Conservation (phyloP, 2,113 vertebrate species). For the Platycercus adscitus region DNA sequence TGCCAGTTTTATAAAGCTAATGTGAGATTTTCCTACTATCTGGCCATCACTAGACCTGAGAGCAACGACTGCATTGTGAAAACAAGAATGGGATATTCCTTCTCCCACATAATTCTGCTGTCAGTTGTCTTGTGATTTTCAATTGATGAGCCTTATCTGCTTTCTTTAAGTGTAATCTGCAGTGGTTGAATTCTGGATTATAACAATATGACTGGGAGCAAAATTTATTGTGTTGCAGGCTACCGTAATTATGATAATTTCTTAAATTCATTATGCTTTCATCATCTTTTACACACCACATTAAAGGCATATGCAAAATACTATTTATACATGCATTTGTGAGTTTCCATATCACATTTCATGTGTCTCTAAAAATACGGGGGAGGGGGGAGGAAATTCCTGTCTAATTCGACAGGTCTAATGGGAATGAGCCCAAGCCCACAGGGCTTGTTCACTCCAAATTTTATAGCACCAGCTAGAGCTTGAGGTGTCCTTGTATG, state of each 20-base stretch:
- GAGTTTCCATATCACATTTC: not conserved
- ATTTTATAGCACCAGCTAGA: not conserved
- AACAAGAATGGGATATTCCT: not conserved
- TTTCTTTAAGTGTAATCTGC: not conserved
- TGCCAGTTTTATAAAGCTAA: not conserved
- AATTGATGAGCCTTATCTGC: not conserved
- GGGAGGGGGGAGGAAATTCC: not conserved
- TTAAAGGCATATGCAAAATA: not conserved
- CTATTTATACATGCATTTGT: not conserved
- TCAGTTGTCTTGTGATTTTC: not conserved
- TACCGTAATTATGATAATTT: not conserved
- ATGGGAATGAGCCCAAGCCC: not conserved
- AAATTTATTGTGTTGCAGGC: not conserved
- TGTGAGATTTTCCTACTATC: not conserved
- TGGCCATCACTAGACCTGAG: not conserved
- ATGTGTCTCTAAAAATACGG: not conserved
- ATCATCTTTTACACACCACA: not conserved
- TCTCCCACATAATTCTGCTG: not conserved
- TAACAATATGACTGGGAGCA: not conserved
- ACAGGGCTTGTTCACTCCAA: not conserved
- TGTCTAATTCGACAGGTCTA: not conserved
- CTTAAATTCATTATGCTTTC: not conserved
- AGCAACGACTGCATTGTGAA: not conserved
- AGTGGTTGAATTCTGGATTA: not conserved
- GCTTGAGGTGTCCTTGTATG: not conserved